Base-by-base conservation (phyloP, 2,888 invertebrate species). In the Seladonia tumulorum region DNA sequence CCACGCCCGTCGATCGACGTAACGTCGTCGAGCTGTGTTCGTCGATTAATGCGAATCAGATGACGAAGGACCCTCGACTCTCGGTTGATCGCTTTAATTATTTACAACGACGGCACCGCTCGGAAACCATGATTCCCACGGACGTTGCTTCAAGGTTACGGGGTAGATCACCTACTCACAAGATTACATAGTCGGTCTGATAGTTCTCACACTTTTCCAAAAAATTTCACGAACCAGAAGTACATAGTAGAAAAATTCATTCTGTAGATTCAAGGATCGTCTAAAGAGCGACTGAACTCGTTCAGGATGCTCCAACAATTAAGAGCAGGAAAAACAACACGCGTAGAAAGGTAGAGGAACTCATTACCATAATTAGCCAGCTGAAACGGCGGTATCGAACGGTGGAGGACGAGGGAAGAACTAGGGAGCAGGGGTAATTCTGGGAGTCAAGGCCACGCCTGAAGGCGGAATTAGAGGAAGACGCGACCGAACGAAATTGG, bases 401-500 rank as follows among this genome's bases (percentile, higher is more conserved):
- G 42, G 16, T n/a, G n/a, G n/a, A n/a, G 25, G 57, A 42, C 49
- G 57, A 35, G 29, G 42, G 76, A n/a, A 29, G 14, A 68, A 73
- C 4, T 16, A 76, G 25, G 35, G n/a, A 72, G 39, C 47, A n/a
- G 57, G 8, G 45, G 47, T 68, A 66, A 16, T 80, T 35, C 45
- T 53, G 7, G 76, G 39, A 78, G 80, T 66, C 72, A 73, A 82
- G 68, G 60, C 42, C 60, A 75, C 39, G 35, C 71, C 78, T 47
- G 72, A 68, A 66, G 83, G 42, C 75, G 86, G 71, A 87, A 88
- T 87, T 86, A 87, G 87, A 86, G 88, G 81, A 81, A 76, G 88
- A 87, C 76, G 73, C 84, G 85, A 85, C 85, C 82, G 81, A 87
- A 88, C 85, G 88, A 86, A 90, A 91, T 91, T 91, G 91, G 87